phyloP scores from a whole-genome alignment of 2,113 vertebrate species.

The Ranitomeya imitator region DNA sequence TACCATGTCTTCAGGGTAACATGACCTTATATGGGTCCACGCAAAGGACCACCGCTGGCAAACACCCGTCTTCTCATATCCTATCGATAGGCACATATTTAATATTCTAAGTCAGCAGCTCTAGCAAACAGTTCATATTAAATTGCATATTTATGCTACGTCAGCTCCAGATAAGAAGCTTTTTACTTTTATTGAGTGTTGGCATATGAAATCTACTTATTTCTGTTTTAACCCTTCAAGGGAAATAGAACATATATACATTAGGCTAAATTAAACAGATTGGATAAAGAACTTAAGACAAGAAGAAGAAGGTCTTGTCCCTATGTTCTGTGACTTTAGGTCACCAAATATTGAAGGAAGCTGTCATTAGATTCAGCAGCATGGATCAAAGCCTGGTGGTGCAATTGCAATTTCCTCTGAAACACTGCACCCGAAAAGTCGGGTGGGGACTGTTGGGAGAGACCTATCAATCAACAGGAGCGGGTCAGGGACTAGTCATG shows the following conservation, averaged over 20 bases:
- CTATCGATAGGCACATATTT: not conserved
- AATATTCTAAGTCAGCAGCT: not conserved
- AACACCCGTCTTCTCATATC: constrained; percentile 30
- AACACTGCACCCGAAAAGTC: too few species aligned
- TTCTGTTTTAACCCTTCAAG: not conserved
- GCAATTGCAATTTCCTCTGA: too few species aligned
- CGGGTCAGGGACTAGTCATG: too few species aligned
- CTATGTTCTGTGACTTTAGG: not conserved
- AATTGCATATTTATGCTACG: not conserved
- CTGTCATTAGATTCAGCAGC: not conserved
- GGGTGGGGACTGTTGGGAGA: too few species aligned
- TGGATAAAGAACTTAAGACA: not conserved
- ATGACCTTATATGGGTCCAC: constrained; percentile 89
- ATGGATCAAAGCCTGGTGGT: not conserved
- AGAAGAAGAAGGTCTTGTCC: not conserved
- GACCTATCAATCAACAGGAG: too few species aligned
- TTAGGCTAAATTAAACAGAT: not conserved
- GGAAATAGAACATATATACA: not conserved
- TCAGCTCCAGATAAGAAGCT: not conserved
- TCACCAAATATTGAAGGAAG: too few species aligned
- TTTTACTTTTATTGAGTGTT: not conserved
- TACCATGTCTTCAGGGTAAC: constrained; percentile 84
- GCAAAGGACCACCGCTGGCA: constrained; percentile 59
- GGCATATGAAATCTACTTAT: not conserved
- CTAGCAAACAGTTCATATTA: too few species aligned